Conservation (phyloP, 2,888 invertebrate genomes). For the Tholera decimalis region DNA sequence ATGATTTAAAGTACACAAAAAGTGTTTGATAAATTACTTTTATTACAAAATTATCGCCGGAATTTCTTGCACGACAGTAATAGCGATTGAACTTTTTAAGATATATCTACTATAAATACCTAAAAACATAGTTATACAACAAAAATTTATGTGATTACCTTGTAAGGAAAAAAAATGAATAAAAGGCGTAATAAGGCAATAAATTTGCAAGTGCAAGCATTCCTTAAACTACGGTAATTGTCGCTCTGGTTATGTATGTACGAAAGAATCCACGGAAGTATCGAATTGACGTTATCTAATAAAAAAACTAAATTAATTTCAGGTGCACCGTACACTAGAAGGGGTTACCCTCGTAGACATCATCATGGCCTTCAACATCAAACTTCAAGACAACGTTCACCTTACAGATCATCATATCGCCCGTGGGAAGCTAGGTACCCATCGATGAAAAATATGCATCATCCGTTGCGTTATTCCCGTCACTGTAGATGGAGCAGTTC, state of each 20-base stretch:
- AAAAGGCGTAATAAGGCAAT: too few relatives aligned
- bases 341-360: not conserved
- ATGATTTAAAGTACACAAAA: too few relatives aligned
- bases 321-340: slow-evolving; percentile 20
- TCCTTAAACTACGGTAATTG: not conserved
- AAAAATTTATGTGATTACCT: too few relatives aligned
- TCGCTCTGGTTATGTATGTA: too few relatives aligned
- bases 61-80: too few relatives aligned
- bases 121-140: too few relatives aligned
- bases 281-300: not conserved
- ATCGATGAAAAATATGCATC: not conserved
- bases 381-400: not conserved
- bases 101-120: too few relatives aligned
- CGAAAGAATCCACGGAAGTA: too few relatives aligned
- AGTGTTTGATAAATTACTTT: too few relatives aligned
- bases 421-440: not conserved
- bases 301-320: slow-evolving; percentile 19
- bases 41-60: too few relatives aligned
- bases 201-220: not conserved
- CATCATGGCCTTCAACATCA: not conserved
- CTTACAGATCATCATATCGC: not conserved
- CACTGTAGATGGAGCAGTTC: not conserved
- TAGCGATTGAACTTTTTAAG: too few relatives aligned
- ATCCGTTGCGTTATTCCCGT: not conserved
- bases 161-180: too few relatives aligned